Evolutionary conservation across 2,888 invertebrate genomes (phyloP), one percentile per base, ranked within the genome.

Genomic region (Parascotia fuliginaria): DNA sequence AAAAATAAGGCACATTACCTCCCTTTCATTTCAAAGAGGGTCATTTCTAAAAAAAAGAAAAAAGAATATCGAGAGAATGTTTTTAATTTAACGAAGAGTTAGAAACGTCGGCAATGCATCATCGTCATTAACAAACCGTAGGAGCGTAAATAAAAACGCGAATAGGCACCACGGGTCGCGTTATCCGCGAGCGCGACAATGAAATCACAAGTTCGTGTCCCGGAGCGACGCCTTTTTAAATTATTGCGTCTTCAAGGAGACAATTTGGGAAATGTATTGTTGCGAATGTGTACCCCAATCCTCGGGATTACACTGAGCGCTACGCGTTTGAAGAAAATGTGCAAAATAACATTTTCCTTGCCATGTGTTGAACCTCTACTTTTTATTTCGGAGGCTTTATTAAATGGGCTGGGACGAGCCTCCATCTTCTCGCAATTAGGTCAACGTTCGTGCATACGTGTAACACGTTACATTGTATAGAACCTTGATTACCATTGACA

Each of bases 251-350:
- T 85, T 85, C 81, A 81, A 75, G 81, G 77, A 81, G 81, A 88
- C 87, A 85, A 88, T 89, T 88, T 83, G 65, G 77, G 65, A 77
- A 86, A 87, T 83, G 86, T 85, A 86, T 87, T 75, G 79, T 79
- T 65, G 75, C 60, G 69, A 71, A 73, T 75, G 72, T 70, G 72
- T 74, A 73, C 71, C 73, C 73, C 74, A 75, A 82, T 80, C 78
- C 76, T 51, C 57, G 65, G 80, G 83, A 86, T 87, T 85, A 85
- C 77, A 67, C 61, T 70, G 64, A 66, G 73, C 70, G 75, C 53
- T 66, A 72, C 65, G 70, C 74, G 81, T 79, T 78, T 73, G 66
- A 71, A 71, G 73, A 77, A 66, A 79, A 82, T 79, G 75, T 74
- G 73, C 66, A 69, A 79, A 83, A 83, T 81, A 83, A 81, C 75